Percentiles rank a stretch among this genome's conserved stretches.
Conservation (phyloP, 2,113 vertebrate genomes). For the Pipra filicauda region DNA sequence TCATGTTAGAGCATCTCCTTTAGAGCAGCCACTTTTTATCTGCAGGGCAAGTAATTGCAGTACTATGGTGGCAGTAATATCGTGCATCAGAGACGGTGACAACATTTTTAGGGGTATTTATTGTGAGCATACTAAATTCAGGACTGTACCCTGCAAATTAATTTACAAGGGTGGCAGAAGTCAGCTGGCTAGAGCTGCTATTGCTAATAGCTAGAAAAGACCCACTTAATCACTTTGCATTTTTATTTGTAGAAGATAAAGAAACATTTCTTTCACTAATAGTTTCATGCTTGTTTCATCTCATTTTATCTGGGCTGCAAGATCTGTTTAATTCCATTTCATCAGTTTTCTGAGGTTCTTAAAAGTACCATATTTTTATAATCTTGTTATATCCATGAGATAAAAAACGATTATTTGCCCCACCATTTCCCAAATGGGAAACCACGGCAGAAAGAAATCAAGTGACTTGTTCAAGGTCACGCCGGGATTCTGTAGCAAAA, state of each 20-base stretch:
- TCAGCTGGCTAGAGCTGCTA: constrained; percentile 38
- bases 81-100: background rate
- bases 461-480: constrained; percentile 40
- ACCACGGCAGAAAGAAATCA: constrained; percentile 2
- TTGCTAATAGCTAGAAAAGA: constrained; percentile 46
- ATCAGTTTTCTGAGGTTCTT: constrained; percentile 44
- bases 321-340: constrained; percentile 58
- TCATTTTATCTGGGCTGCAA: background rate
- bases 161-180: constrained; percentile 49
- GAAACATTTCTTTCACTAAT: constrained; percentile 58
- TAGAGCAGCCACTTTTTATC: constrained; percentile 4
- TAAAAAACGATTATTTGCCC: constrained; percentile 42
- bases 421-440: constrained; percentile 40
- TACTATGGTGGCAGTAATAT: background rate
- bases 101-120: constrained; percentile 40
- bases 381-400: constrained; percentile 45
- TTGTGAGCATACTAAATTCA: constrained; percentile 17
- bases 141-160: background rate
- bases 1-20: background rate
- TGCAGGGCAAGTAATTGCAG: constrained; percentile 7
- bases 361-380: constrained; percentile 63
- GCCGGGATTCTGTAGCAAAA: background rate
- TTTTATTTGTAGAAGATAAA: constrained; percentile 60
- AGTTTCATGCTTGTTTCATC: constrained; percentile 45
- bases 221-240: constrained; percentile 57